A percentile compares a stretch with the other conserved stretches of the same genome.
These are phyloP conservation scores for Pegea sp. DNA, from an alignment of 23 tunicate genomes.

Conservation along the genomic window DNA sequence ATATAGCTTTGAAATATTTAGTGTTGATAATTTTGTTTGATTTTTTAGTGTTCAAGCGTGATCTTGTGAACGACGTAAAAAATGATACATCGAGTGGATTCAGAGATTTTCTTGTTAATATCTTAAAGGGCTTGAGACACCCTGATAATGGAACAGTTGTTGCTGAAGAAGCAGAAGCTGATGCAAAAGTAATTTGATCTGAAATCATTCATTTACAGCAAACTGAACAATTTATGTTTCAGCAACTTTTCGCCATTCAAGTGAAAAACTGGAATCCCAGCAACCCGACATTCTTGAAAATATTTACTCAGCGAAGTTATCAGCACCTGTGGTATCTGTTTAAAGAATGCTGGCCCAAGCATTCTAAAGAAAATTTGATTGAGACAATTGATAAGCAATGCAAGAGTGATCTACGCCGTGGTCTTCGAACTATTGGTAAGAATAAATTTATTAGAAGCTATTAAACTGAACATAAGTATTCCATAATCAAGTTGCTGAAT, in stretches of 20 bases:
- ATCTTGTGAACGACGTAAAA: constrained; percentile 40
- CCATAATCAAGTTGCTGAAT: too few species aligned
- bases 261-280: constrained; percentile 63
- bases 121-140: constrained; percentile 29
- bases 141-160: constrained; percentile 51
- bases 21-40: background rate
- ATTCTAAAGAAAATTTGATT: constrained; percentile 22
- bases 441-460: background rate
- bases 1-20: background rate
- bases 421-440: constrained; percentile 49
- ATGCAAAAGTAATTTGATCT: constrained; percentile 33
- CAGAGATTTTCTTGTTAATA: constrained; percentile 44
- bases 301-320: constrained; percentile 57
- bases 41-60: constrained; percentile 26
- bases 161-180: constrained; percentile 29
- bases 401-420: constrained; percentile 28
- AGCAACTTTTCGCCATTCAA: constrained; percentile 27
- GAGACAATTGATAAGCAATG: constrained; percentile 35
- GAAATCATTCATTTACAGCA: background rate
- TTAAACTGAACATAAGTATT: too few species aligned
- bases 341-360: constrained; percentile 52
- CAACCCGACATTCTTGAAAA: constrained; percentile 35
- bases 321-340: constrained; percentile 72
- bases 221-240: background rate
- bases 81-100: constrained; percentile 64